Conservation (phyloP, 2,113 vertebrate species). For the Hylia prasina region DNA sequence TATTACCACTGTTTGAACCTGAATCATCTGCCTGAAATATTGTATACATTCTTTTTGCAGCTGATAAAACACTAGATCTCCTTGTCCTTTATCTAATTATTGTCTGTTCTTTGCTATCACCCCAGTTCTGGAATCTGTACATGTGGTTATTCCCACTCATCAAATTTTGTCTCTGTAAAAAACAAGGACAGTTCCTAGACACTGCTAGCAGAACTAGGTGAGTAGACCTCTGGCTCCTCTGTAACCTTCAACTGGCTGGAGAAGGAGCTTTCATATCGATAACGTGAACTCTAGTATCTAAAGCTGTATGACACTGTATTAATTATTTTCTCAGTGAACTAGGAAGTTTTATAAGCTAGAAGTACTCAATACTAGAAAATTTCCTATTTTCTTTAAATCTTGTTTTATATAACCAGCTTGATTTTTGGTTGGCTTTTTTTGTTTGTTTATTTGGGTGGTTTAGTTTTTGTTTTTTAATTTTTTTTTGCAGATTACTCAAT, state of each 20-base stretch:
- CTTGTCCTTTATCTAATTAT: background rate
- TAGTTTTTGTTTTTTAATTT: background rate
- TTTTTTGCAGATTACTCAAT: background rate
- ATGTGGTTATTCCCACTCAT: background rate
- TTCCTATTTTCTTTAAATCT: background rate
- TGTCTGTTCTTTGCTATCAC: background rate
- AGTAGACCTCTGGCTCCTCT: background rate
- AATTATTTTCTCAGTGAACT: background rate
- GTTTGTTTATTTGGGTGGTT: background rate
- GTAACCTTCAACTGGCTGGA: background rate
- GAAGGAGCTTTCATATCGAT: background rate
- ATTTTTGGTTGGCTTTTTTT: background rate
- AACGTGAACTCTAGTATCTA: background rate
- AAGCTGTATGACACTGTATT: background rate
- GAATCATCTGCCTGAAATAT: background rate
- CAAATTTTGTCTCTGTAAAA: background rate
- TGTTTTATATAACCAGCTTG: background rate
- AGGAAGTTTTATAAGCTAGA: background rate
- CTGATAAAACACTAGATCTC: background rate
- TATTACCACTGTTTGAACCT: background rate
- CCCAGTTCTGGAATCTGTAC: background rate
- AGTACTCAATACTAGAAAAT: background rate
- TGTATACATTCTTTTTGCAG: background rate
- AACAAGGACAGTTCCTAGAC: background rate
- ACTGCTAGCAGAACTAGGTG: background rate